Conservation (phyloP, 2,797 vertebrate species). For the Taenioides sp. region DNA sequence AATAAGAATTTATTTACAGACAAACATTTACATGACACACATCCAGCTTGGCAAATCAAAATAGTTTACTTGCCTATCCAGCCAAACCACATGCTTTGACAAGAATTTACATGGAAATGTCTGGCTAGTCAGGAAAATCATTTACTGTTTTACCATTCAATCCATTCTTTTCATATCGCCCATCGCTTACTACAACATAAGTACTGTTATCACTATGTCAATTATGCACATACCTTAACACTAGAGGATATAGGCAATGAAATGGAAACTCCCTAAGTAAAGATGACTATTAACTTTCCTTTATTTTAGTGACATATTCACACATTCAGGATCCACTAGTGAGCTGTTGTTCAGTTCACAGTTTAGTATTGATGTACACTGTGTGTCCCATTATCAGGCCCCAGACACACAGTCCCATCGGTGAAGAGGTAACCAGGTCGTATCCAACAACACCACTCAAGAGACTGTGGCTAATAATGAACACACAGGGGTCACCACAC, state of each 20-base stretch:
- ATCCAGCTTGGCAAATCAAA: too few relatives aligned
- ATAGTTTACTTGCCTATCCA: too few relatives aligned
- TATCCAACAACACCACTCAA: conserved; percentile 60
- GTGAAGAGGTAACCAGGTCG: conserved; percentile 40
- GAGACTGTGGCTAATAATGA: conserved; percentile 34
- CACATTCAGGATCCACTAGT: background rate
- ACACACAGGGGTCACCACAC: conserved; percentile 26
- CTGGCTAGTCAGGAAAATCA: too few relatives aligned
- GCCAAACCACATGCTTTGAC: too few relatives aligned
- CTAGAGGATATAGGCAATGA: background rate
- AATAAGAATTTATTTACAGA: too few relatives aligned
- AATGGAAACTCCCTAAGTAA: background rate
- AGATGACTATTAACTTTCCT: background rate
- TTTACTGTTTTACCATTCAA: background rate
- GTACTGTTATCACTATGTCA: background rate
- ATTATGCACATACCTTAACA: background rate
- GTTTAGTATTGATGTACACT: conserved; percentile 20
- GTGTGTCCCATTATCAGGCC: conserved; percentile 28
- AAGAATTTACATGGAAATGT: too few relatives aligned
- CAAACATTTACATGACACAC: too few relatives aligned
- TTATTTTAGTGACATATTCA: background rate
- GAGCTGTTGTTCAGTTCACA: conserved; percentile 8
- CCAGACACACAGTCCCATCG: conserved; percentile 28
- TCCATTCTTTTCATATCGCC: background rate
- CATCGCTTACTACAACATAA: background rate